Base-by-base conservation (phyloP, 1,140 invertebrate genomes). In the Coelopa frigida region DNA sequence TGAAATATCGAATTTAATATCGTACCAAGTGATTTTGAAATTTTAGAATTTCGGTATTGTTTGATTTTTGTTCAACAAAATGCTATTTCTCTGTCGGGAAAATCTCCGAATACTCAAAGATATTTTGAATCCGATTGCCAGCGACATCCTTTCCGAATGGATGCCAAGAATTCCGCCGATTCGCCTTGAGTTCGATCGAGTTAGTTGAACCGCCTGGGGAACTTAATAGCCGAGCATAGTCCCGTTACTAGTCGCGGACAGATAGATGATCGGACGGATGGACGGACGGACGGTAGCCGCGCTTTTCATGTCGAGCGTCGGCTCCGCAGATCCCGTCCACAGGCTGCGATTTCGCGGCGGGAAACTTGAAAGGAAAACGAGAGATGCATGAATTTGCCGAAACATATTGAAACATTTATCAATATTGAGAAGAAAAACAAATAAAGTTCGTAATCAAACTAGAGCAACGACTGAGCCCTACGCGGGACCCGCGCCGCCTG, bases 181-280 rank as follows among this genome's bases (percentile, higher is more conserved):
- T 44, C 35, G 23, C 31, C 42, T 44, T 44, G 42, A 44, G 42
- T 44, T 44, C 42, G 27, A 22, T 44, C 23, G 35, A 33, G 42
- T 44, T 44, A 27, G 18, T n/a, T 33, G 42, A 44, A 44, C 42
- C 35, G n/a, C 18, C 20, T 5, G 24, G 20, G 27, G 37, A 20
- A 8, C n/a, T 29, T 8, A 8, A 8, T 8, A 29, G n/a, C 8
- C 27, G 27, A 29, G 27, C 8, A 29, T 29, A 29, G n/a, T 29
- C n/a, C n/a, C n/a, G n/a, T 8, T 8, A 8, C n/a, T 29, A 29
- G n/a, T 29, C n/a, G n/a, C n/a, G n/a, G 27, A 8, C 8, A 29
- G n/a, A 8, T 29, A 8, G 8, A 8, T 8, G n/a, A 8, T 8
- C 27, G 8, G 18, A 17, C 18, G 24, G 37, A 12, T 17, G 14